These are phyloP conservation scores for Rhinoptilus africanus DNA, from an alignment of 2,113 vertebrate species.

Conservation along the genomic window DNA sequence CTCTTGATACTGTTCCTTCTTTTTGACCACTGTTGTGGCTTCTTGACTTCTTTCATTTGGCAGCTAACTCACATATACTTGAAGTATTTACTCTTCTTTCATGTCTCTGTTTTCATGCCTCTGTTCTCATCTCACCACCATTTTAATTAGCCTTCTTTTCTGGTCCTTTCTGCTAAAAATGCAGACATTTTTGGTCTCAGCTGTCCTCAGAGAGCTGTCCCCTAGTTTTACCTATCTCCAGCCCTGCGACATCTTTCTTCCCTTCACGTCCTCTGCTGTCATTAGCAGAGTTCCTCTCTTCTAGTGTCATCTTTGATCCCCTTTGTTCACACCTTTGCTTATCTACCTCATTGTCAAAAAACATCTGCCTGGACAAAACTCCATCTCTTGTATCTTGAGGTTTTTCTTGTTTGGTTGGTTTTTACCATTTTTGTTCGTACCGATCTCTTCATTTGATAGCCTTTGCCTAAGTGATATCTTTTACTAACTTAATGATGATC, in stretches of 20 bases:
- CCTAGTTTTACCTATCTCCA: not conserved
- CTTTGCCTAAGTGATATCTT: not conserved
- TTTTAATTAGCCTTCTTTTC: not conserved
- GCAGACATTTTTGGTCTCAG: not conserved
- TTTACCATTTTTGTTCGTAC: not conserved
- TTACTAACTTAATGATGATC: not conserved
- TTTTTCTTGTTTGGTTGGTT: not conserved
- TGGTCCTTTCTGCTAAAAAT: not conserved
- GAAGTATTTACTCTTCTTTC: not conserved
- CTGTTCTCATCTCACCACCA: not conserved
- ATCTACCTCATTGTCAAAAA: not conserved
- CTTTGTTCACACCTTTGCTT: not conserved
- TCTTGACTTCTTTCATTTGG: conserved; percentile 3
- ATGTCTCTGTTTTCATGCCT: not conserved
- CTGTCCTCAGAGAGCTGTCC: not conserved
- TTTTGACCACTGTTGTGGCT: not conserved
- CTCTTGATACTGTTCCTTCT: not conserved
- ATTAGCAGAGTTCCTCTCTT: not conserved
- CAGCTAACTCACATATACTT: not conserved
- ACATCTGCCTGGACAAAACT: not conserved
- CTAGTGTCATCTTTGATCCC: not conserved
- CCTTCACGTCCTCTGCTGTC: not conserved
- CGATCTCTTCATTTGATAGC: not conserved
- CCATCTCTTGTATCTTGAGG: not conserved
- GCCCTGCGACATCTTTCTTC: not conserved